Conservation (phyloP, 2,797 vertebrate species). For the Loris lydekkerianus region DNA sequence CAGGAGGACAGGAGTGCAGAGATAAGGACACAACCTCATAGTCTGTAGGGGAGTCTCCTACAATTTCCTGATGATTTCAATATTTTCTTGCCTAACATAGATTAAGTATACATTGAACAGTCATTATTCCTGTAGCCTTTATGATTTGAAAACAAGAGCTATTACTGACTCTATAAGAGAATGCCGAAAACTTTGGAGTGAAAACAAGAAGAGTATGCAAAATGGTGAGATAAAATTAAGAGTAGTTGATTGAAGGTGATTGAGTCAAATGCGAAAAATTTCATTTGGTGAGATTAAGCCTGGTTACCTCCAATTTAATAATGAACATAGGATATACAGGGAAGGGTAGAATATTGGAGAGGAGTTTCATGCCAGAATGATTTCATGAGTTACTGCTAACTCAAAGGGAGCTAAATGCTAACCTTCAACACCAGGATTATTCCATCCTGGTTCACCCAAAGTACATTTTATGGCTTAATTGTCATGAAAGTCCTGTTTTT, state of each 20-base stretch:
- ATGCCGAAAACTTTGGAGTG: not conserved
- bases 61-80: not conserved
- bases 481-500: not conserved
- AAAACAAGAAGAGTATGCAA: constrained; percentile 30
- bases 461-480: not conserved
- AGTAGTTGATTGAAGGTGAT: not conserved
- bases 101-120: not conserved
- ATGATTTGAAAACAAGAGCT: not conserved
- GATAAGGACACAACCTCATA: not conserved
- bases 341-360: not conserved
- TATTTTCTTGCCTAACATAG: not conserved
- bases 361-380: not conserved
- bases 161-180: not conserved
- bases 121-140: not conserved
- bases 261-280: not conserved
- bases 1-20: not conserved
- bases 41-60: not conserved
- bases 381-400: not conserved
- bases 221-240: not conserved
- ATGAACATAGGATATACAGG: not conserved
- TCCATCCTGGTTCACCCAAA: not conserved
- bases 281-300: not conserved
- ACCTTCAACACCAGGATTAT: not conserved
- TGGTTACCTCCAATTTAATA: not conserved
- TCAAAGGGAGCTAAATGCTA: not conserved